Percentiles rank a stretch among this genome's conserved stretches.
These are phyloP conservation scores for Thera obeliscata DNA, from an alignment of 2,888 invertebrate genomes.

Conservation along the genomic window DNA sequence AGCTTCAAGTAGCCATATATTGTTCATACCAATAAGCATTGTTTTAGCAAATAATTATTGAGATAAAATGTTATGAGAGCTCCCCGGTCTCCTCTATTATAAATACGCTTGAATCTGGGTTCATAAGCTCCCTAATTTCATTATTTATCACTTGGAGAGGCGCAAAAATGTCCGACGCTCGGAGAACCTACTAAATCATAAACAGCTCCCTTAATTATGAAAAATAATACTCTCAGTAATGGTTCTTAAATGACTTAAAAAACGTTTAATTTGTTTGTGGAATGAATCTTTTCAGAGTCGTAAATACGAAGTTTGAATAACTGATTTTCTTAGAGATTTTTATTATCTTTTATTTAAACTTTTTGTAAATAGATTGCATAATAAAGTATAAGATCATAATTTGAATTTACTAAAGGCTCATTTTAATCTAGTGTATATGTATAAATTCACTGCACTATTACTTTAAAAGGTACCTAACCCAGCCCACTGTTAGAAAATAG, in stretches of 20 bases:
- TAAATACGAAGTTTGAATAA: conserved; percentile 18
- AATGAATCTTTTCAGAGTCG: conserved; percentile 53
- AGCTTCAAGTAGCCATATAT: no score
- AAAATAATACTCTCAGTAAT: conserved; percentile 66
- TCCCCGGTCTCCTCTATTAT: conserved; percentile 10
- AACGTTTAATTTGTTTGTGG: conserved; percentile 49
- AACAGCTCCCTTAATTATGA: conserved; percentile 66
- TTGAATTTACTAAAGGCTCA: no score
- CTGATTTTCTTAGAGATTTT: conserved; percentile 8
- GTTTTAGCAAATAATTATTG: no score
- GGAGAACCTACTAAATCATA: conserved; percentile 64
- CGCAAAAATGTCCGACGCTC: conserved; percentile 60
- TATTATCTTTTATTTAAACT: background rate
- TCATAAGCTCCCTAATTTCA: conserved; percentile 59
- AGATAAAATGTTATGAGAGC: conserved; percentile 8
- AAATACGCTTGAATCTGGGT: conserved; percentile 30
- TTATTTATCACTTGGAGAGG: conserved; percentile 64
- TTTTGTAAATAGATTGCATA: background rate
- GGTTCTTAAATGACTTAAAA: conserved; percentile 58
- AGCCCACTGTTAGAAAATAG: no score
- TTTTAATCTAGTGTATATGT: no score
- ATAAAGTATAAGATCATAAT: background rate
- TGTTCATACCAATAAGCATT: no score
- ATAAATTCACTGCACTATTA: no score
- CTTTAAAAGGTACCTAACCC: no score